Evolutionary conservation across 2,797 vertebrate genomes (phyloP).

Genomic region (Anguilla marmorata): DNA sequence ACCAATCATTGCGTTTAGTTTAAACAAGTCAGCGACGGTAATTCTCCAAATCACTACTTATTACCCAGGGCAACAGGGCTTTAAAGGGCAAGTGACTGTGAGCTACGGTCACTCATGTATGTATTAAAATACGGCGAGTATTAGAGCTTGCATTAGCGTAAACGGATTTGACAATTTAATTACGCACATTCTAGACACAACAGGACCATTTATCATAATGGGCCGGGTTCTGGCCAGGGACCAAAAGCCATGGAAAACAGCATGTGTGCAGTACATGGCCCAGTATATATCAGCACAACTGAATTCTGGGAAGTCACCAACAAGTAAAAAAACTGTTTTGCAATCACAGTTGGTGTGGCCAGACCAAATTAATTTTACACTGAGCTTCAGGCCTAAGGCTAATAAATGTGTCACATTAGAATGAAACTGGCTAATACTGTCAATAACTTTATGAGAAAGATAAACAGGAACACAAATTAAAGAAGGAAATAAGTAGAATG

Average conservation of each 20-base stretch:
- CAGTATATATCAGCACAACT: not conserved
- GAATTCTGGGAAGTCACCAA: not conserved
- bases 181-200: not conserved
- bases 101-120: not conserved
- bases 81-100: not conserved
- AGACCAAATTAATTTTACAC: not conserved
- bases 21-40: too few relatives aligned
- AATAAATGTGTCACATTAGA: not conserved
- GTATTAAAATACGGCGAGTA: not conserved
- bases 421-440: not conserved
- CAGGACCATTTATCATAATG: not conserved
- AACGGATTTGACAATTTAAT: not conserved
- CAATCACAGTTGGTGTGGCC: not conserved
- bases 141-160: not conserved
- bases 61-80: too few relatives aligned
- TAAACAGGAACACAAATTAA: not conserved
- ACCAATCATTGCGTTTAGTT: too few relatives aligned
- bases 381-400: not conserved
- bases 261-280: not conserved
- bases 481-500: not conserved
- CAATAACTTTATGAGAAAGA: not conserved
- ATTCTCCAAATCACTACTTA: too few relatives aligned
- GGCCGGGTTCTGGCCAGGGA: not conserved
- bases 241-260: not conserved
- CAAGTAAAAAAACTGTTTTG: not conserved